A percentile compares a stretch with the other conserved stretches of the same genome.
Conservation (phyloP, 2,113 vertebrate species). For the Planiliza haematocheilus region DNA sequence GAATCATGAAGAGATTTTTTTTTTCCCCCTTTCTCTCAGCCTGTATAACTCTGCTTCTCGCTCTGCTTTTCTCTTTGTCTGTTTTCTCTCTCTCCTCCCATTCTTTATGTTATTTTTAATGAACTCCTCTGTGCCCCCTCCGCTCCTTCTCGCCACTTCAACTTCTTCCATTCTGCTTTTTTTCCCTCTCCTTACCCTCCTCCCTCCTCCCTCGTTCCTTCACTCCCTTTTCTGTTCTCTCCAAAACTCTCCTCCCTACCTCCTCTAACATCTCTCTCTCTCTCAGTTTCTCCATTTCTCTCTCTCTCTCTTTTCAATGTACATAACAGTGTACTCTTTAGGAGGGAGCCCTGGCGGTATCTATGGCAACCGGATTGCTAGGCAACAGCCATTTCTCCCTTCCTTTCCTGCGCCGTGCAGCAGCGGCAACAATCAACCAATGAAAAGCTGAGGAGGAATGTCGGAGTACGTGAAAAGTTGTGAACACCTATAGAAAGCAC, state of each 20-base stretch:
- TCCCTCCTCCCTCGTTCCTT: slow-evolving; percentile 13
- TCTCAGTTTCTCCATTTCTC: slow-evolving; percentile 19
- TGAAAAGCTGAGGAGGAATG: slow-evolving; percentile 56
- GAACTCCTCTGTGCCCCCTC: slow-evolving; percentile 62
- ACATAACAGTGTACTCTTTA: slow-evolving; percentile 86
- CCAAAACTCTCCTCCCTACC: slow-evolving; percentile 34
- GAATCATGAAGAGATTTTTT: slow-evolving; percentile 87
- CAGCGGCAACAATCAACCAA: slow-evolving; percentile 72
- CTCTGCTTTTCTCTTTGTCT: slow-evolving; percentile 64
- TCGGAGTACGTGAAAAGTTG: slow-evolving; percentile 69
- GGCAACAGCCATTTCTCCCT: slow-evolving; percentile 84
- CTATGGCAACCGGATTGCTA: slow-evolving; percentile 88
- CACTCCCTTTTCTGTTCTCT: slow-evolving; percentile 28
- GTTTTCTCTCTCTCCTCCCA: slow-evolving; percentile 53
- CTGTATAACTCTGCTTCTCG: slow-evolving; percentile 60
- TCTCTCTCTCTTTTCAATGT: slow-evolving; percentile 78
- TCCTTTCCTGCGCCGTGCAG: slow-evolving; percentile 68
- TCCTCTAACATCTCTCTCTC: slow-evolving; percentile 3
- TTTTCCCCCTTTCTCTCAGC: slow-evolving; percentile 36
- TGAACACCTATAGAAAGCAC: slow-evolving; percentile 36
- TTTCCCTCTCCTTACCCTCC: slow-evolving; percentile 19
- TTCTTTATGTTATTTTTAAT: slow-evolving; percentile 79
- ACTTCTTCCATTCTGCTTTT: slow-evolving; percentile 56
- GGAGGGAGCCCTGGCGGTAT: slow-evolving; percentile 84
- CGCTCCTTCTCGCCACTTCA: slow-evolving; percentile 53